Percentiles rank a stretch among this genome's conserved stretches.
Conservation (phyloP, 2,888 invertebrate genomes). For the Ectropis crepuscularia region DNA sequence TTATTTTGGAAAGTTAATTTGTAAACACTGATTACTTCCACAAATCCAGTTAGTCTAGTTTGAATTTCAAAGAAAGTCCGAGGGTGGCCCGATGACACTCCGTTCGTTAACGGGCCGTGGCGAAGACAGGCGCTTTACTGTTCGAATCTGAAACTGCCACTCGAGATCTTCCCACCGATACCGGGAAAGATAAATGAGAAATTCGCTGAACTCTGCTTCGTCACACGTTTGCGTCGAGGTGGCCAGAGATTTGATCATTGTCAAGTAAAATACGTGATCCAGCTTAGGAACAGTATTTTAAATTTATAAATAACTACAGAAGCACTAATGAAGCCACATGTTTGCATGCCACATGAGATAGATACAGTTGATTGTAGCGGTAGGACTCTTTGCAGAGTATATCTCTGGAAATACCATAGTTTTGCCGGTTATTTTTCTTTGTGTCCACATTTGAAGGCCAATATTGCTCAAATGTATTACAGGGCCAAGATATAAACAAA, state of each 20-base stretch:
- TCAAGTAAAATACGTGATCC: too few relatives aligned
- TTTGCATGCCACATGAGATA: too few relatives aligned
- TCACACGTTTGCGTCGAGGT: constrained; percentile 14
- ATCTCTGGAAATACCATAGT: too few relatives aligned
- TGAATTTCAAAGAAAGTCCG: constrained; percentile 50
- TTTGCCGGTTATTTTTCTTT: too few relatives aligned
- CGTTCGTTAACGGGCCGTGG: constrained; percentile 55
- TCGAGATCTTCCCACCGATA: constrained; percentile 54
- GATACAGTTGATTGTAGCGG: too few relatives aligned
- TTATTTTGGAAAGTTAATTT: background rate
- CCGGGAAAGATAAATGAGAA: constrained; percentile 61
- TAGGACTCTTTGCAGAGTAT: too few relatives aligned
- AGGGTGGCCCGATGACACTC: constrained; percentile 49
- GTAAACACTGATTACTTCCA: background rate
- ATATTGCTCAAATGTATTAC: too few relatives aligned
- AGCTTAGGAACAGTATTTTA: too few relatives aligned
- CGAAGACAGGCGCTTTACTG: constrained; percentile 59
- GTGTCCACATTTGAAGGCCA: too few relatives aligned
- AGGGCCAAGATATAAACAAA: too few relatives aligned
- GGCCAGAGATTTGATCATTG: background rate
- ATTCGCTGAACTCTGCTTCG: constrained; percentile 59
- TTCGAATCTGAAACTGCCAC: constrained; percentile 46
- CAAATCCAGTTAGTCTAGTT: constrained; percentile 33
- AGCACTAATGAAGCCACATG: too few relatives aligned
- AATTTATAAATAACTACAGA: too few relatives aligned